Evolutionary conservation across 2,113 vertebrate genomes (phyloP).

Genomic region (Alethe diademata): DNA sequence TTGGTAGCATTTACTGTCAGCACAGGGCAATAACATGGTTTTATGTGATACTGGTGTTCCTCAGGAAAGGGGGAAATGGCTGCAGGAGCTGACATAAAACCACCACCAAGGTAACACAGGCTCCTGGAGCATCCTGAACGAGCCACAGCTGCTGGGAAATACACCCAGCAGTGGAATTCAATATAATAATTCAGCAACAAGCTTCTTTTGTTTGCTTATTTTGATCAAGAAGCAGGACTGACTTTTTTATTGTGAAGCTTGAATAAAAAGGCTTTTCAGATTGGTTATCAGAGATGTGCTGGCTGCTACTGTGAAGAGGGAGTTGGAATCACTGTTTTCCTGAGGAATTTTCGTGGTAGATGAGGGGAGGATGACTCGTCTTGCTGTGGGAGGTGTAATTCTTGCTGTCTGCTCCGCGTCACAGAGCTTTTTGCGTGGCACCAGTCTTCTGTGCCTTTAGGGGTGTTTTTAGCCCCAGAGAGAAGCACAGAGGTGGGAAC

Average conservation of each 20-base stretch:
- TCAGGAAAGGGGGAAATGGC: slow-evolving; percentile 6
- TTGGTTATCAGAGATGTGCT: neutral
- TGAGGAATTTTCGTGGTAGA: neutral
- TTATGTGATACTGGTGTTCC: slow-evolving; percentile 9
- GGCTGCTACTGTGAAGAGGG: neutral
- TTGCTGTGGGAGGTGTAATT: neutral
- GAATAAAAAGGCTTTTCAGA: neutral
- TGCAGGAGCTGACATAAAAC: neutral
- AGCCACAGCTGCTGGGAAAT: neutral
- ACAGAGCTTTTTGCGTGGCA: neutral
- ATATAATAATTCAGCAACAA: neutral
- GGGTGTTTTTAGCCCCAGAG: fast-evolving
- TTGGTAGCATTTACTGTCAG: neutral
- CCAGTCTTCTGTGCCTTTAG: fast-evolving
- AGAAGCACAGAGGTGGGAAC: fast-evolving
- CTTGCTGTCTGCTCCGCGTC: too few species aligned
- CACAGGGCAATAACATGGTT: slow-evolving; percentile 9
- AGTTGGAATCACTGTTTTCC: neutral
- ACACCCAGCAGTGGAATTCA: neutral
- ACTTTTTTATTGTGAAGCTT: neutral
- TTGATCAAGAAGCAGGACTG: neutral
- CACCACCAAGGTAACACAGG: neutral
- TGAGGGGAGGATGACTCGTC: neutral
- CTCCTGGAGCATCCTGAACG: neutral
- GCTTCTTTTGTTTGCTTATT: neutral